phyloP scores from a whole-genome alignment of 2,888 invertebrate genomes.

The Lepidocyrtoides sp. region DNA sequence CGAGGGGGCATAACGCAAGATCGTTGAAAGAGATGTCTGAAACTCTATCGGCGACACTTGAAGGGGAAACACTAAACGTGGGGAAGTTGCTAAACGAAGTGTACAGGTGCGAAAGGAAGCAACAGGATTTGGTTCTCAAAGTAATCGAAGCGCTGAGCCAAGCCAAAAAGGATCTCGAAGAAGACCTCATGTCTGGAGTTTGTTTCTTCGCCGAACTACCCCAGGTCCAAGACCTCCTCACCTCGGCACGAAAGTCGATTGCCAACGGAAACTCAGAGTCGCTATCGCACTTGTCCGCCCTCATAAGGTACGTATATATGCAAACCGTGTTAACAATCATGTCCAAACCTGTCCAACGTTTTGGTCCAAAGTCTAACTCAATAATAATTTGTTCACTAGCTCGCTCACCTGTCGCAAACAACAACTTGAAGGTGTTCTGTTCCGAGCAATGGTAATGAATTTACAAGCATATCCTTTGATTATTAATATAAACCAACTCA shows the following conservation, averaged over 20 bases:
- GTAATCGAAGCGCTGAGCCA: conserved; percentile 89
- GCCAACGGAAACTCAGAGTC: conserved; percentile 84
- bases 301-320: conserved; percentile 68
- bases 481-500: too few species aligned
- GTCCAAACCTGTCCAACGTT: too few species aligned
- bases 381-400: conserved; percentile 40
- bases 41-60: conserved; percentile 82
- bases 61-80: conserved; percentile 90
- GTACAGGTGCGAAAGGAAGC: conserved; percentile 90
- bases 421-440: conserved; percentile 84
- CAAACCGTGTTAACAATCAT: too few species aligned
- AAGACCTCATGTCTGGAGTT: conserved; percentile 91
- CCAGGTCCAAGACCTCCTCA: conserved; percentile 87
- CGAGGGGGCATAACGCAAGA: conserved; percentile 83
- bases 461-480: too few species aligned
- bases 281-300: conserved; percentile 84
- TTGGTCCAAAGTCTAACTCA: not conserved
- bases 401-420: conserved; percentile 85
- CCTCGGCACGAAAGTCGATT: conserved; percentile 84
- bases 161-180: conserved; percentile 91
- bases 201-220: conserved; percentile 90
- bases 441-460: conserved; percentile 83
- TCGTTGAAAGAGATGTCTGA: conserved; percentile 84
- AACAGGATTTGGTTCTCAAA: conserved; percentile 91
- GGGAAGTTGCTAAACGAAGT: conserved; percentile 91